These are phyloP conservation scores for Empidonax traillii DNA, from an alignment of 2,113 vertebrate species.

Conservation along the genomic window DNA sequence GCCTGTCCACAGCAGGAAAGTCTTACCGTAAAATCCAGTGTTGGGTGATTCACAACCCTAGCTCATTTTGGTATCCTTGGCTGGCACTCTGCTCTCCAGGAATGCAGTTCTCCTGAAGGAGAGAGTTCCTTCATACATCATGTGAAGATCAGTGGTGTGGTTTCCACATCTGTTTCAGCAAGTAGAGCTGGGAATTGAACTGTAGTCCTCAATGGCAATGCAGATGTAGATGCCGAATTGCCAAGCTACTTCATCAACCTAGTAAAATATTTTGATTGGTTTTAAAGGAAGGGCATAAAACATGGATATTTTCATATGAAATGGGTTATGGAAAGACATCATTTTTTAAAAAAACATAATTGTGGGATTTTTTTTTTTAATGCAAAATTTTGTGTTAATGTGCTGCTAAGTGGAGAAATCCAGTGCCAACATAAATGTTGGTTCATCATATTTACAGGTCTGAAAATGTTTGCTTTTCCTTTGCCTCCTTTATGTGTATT, in stretches of 20 bases:
- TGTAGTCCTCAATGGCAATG: background rate
- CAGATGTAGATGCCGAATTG: background rate
- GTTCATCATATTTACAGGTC: background rate
- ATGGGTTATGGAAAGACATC: slow-evolving; percentile 14
- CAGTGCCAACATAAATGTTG: slow-evolving; percentile 35
- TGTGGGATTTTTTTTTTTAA: slow-evolving; percentile 39
- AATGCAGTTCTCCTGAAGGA: background rate
- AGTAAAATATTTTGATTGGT: slow-evolving; percentile 62
- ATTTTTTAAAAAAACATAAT: slow-evolving; percentile 1
- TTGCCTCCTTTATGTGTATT: background rate
- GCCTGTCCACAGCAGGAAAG: background rate
- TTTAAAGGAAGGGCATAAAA: slow-evolving; percentile 31
- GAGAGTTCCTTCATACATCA: background rate
- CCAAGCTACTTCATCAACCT: slow-evolving; percentile 17
- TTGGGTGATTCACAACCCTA: background rate
- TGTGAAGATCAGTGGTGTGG: background rate
- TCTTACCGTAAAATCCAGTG: accelerated
- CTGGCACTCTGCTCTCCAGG: background rate
- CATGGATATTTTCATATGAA: slow-evolving; percentile 11
- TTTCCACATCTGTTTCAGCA: slow-evolving; percentile 4
- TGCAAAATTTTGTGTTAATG: slow-evolving; percentile 7
- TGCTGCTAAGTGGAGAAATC: background rate
- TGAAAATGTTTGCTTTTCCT: background rate
- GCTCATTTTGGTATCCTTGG: background rate
- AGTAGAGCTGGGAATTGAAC: background rate